Evolutionary conservation across 2,888 invertebrate species (phyloP).

Genomic region (Lasioglossum figueresi): DNA sequence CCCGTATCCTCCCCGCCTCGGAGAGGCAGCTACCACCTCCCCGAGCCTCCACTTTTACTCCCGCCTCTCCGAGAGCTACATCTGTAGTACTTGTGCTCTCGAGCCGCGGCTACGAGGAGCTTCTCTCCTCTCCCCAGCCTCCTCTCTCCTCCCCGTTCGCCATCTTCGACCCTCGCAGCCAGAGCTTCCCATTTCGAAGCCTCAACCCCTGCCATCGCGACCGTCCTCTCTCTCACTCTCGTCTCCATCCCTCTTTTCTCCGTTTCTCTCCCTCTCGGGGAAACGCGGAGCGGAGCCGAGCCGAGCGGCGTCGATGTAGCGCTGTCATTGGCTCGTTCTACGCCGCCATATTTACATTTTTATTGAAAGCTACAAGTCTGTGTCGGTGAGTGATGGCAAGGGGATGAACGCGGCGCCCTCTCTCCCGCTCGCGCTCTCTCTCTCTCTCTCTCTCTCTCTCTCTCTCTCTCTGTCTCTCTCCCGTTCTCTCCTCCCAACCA

Average conservation of each 20-base stretch:
- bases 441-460: conserved; percentile 14
- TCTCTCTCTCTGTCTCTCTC: neutral
- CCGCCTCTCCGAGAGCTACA: conserved; percentile 55
- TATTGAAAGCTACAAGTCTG: conserved; percentile 84
- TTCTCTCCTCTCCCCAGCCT: conserved; percentile 36
- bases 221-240: conserved; percentile 11
- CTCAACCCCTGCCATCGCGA: conserved; percentile 69
- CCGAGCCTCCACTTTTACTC: conserved; percentile 48
- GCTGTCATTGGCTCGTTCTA: conserved; percentile 83
- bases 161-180: conserved; percentile 71
- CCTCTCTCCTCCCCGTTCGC: conserved; percentile 58
- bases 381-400: conserved; percentile 78
- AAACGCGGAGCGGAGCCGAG: conserved; percentile 52
- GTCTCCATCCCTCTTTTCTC: conserved; percentile 21
- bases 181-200: conserved; percentile 68
- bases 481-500: neutral
- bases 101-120: conserved; percentile 35
- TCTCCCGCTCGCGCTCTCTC: neutral
- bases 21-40: conserved; percentile 33
- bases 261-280: conserved; percentile 17
- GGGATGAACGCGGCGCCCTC: conserved; percentile 68
- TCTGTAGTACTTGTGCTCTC: conserved; percentile 49
- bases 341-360: conserved; percentile 85
- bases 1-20: conserved; percentile 38
- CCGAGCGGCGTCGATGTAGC: conserved; percentile 79